A percentile compares a stretch with the other conserved stretches of the same genome.
These are phyloP conservation scores for Lota lota DNA, from an alignment of 2,113 vertebrate genomes.

Conservation along the genomic window DNA sequence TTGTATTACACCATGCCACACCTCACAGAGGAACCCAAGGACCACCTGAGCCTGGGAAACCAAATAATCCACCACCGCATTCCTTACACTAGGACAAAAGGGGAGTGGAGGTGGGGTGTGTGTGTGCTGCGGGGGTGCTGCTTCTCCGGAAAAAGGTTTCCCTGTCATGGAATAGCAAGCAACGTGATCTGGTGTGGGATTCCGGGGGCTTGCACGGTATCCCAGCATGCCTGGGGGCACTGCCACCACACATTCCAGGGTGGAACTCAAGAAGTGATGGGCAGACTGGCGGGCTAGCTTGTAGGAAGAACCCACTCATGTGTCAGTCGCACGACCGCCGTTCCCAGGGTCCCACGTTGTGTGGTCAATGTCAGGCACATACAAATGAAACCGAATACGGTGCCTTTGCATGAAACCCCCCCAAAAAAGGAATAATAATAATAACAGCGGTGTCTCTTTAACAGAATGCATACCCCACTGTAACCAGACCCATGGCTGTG, in stretches of 20 bases:
- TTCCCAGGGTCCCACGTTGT: too few relatives aligned
- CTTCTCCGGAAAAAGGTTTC: not conserved
- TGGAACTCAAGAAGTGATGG: not conserved
- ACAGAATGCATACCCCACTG: constrained; percentile 8
- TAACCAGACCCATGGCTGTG: not conserved
- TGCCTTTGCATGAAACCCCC: too few relatives aligned
- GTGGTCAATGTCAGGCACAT: too few relatives aligned
- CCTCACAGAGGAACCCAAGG: constrained; percentile 2
- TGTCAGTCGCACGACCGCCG: not conserved
- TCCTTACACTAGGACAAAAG: constrained; percentile 12
- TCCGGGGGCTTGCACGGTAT: not conserved
- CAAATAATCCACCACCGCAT: constrained; percentile 2
- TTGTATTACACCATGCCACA: constrained; percentile 1
- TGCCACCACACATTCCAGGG: not conserved
- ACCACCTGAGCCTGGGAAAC: constrained; percentile 20
- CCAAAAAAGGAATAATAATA: not conserved
- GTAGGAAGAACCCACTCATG: not conserved
- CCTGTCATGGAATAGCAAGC: not conserved
- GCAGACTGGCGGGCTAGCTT: not conserved
- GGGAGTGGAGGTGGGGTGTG: too few relatives aligned
- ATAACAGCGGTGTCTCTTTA: not conserved
- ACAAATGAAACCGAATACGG: too few relatives aligned
- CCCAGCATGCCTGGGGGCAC: not conserved
- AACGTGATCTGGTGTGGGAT: not conserved
- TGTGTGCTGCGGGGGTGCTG: not conserved